A percentile compares a stretch with the other conserved stretches of the same genome.
These are phyloP conservation scores for Saxidomus purpurata DNA, from an alignment of 1,140 invertebrate genomes.

Conservation along the genomic window DNA sequence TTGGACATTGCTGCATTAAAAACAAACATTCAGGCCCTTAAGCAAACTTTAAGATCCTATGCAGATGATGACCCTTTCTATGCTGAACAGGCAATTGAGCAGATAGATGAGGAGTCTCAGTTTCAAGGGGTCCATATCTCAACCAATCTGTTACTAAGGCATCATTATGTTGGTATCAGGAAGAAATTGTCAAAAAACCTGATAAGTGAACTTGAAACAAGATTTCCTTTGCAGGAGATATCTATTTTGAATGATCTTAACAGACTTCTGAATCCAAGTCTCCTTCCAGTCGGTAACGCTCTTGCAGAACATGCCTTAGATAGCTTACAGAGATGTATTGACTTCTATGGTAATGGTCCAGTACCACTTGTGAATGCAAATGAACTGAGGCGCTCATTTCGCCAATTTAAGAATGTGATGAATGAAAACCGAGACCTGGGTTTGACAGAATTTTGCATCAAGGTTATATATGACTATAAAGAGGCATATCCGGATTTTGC, in stretches of 20 bases:
- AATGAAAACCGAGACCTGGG: conserved; percentile 13
- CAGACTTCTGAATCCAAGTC: not conserved
- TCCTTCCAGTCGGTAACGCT: not conserved
- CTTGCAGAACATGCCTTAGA: conserved; percentile 23
- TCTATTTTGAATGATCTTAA: not conserved
- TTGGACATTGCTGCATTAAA: no score
- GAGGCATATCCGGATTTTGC: conserved; percentile 14
- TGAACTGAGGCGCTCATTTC: conserved; percentile 29
- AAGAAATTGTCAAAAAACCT: not conserved
- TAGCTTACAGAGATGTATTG: conserved; percentile 24
- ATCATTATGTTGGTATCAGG: not conserved
- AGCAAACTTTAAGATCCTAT: no score
- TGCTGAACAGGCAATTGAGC: not conserved
- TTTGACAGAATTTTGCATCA: conserved; percentile 37
- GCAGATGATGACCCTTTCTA: not conserved
- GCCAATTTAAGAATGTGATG: conserved; percentile 37
- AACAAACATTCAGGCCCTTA: no score
- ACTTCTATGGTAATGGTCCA: not conserved
- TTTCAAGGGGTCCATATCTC: not conserved
- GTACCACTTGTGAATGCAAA: conserved; percentile 30
- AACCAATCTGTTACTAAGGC: not conserved
- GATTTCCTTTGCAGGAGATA: not conserved
- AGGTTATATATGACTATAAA: conserved; percentile 31
- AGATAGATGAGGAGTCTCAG: not conserved
- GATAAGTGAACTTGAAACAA: not conserved